phyloP scores from a whole-genome alignment of 2,888 invertebrate genomes.

The Asteroscopus sphinx region DNA sequence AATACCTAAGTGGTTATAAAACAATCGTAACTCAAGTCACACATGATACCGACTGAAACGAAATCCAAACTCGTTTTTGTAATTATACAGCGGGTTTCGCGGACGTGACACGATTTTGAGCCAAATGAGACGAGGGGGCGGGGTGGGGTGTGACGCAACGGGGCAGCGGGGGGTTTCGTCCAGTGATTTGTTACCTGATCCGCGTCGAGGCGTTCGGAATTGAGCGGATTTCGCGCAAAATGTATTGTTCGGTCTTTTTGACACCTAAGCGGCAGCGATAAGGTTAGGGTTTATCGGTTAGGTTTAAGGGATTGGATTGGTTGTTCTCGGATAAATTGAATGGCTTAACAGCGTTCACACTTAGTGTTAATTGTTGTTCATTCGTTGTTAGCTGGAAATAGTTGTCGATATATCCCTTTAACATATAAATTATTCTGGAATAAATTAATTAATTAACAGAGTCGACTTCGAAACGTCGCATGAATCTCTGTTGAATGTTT shows the following conservation, averaged over 20 bases:
- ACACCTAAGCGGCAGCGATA: slow-evolving; percentile 58
- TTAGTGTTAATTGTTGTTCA: slow-evolving; percentile 40
- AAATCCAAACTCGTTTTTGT: slow-evolving; percentile 69
- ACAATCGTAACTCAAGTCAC: slow-evolving; percentile 54
- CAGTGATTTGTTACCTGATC: slow-evolving; percentile 66
- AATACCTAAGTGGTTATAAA: slow-evolving; percentile 35
- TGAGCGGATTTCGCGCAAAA: slow-evolving; percentile 58
- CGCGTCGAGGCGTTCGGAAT: slow-evolving; percentile 62
- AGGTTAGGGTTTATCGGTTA: slow-evolving; percentile 54
- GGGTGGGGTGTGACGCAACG: slow-evolving; percentile 19
- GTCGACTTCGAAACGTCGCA: too few relatives aligned
- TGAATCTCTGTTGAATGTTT: too few relatives aligned
- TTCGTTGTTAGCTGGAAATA: slow-evolving; percentile 10
- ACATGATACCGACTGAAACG: slow-evolving; percentile 52
- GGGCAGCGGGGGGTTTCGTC: slow-evolving; percentile 34
- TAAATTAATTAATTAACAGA: too few relatives aligned
- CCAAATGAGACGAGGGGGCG: slow-evolving; percentile 62
- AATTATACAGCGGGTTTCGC: slow-evolving; percentile 66
- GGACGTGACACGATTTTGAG: slow-evolving; percentile 68
- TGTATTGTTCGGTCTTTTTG: slow-evolving; percentile 63
- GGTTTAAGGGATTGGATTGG: slow-evolving; percentile 55
- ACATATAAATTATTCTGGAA: too few relatives aligned
- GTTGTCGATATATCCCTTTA: slow-evolving; percentile 8
- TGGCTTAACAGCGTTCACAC: slow-evolving; percentile 41
- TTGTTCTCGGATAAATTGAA: slow-evolving; percentile 54